Evolutionary conservation across 2,113 vertebrate genomes (phyloP), one percentile per base, ranked within the genome.

Genomic region (Pomatostomus ruficeps): DNA sequence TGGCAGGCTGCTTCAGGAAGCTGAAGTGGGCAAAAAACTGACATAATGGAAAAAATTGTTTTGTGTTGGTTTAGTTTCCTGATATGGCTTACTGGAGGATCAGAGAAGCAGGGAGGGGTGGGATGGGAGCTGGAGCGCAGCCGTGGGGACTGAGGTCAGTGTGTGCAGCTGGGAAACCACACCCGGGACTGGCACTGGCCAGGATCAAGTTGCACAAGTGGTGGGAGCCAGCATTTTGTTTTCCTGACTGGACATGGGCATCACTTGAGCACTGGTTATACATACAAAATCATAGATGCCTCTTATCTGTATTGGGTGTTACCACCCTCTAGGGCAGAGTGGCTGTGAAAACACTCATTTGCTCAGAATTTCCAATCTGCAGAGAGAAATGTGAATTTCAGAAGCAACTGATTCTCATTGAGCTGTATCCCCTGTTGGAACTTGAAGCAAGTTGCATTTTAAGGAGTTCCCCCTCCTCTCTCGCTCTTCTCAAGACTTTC

Each of bases 1-100:
- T 91, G 71, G n/a, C 57, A 65, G 22, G 43, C 71, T 91, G 61
- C 25, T 74, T 70, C 2, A 7, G 75, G 57, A 71, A 88, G 75
- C 51, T 58, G 46, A 90, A 76, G 45, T 0, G n/a, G 79, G 72
- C 45, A 92, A 46, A 85, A 79, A 26, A 31, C 25, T 93, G 83
- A 77, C 86, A 70, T 91, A 22, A 62, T 16, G 63, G 91, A 73
- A 75, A 83, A 88, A 65, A 61, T 31, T 19, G 12, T 67, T 67
- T 90, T 85, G 40, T 79, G 71, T 62, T 76, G 62, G 11, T 83
- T 92, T 36, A 28, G 36, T 59, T 95, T 93, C 78, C 65, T 76
- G 83, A 52, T 83, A 57, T 0, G n/a, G 57, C 40, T 75, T 68
- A 12, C 26, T 78, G 70, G 49, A 71, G 75, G 43, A 48, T 42